A percentile compares a stretch with the other conserved stretches of the same genome.
Evolutionary conservation across 37 sponge, comb jelly and placozoan species (phyloP).

Genomic region (Bolinopsis microptera): DNA sequence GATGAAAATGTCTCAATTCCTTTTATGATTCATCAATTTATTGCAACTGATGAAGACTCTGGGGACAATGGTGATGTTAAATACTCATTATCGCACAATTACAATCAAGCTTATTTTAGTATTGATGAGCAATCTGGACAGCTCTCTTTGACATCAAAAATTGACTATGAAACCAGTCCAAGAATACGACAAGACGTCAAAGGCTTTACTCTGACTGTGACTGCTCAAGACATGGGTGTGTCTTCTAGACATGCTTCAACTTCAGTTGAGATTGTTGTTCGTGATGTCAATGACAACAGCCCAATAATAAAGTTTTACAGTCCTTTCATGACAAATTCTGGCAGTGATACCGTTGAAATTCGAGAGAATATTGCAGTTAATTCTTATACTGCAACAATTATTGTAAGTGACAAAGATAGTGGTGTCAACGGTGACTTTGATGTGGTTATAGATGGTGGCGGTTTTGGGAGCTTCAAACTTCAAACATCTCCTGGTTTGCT

Average conservation of each 20-base stretch:
- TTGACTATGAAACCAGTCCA: background rate
- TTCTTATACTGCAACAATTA: background rate
- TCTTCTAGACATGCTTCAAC: background rate
- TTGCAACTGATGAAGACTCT: background rate
- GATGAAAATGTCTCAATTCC: conserved; percentile 46
- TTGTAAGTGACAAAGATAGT: conserved; percentile 32
- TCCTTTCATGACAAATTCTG: background rate
- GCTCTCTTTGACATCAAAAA: background rate
- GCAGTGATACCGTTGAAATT: background rate
- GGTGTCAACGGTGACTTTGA: conserved; percentile 41
- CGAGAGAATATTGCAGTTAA: background rate
- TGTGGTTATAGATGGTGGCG: background rate
- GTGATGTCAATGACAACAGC: conserved; percentile 52
- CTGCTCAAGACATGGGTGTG: conserved; percentile 15
- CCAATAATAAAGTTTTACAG: background rate
- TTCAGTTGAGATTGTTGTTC: background rate
- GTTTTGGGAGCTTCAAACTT: background rate
- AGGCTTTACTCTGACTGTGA: background rate
- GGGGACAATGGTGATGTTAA: conserved; percentile 21
- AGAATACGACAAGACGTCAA: background rate
- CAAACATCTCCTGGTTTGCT: background rate
- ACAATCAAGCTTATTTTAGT: background rate
- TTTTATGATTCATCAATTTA: background rate
- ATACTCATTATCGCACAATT: background rate
- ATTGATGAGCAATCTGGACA: conserved; percentile 15